These are phyloP conservation scores for Micrastur ruficollis DNA, from an alignment of 2,797 vertebrate species.

Conservation along the genomic window DNA sequence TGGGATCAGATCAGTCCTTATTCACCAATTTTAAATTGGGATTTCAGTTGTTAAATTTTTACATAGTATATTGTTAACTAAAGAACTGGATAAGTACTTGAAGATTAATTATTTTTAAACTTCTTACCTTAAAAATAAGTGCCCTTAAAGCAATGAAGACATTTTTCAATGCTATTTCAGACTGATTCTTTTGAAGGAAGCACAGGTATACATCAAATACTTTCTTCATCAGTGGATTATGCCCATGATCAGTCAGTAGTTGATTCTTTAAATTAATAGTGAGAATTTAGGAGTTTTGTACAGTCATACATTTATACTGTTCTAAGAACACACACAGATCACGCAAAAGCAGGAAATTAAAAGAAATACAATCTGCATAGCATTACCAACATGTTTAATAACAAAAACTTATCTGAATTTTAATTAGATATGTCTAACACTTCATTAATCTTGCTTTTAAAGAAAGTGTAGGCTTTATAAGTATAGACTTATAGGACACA, in stretches of 20 bases:
- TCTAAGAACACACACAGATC: background rate
- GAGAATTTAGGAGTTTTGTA: background rate
- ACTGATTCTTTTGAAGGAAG: constrained; percentile 96
- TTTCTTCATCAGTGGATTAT: constrained; percentile 98
- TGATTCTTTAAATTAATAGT: constrained; percentile 82
- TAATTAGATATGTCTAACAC: background rate
- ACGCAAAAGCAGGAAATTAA: background rate
- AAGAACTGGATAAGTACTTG: background rate
- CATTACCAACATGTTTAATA: background rate
- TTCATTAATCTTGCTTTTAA: background rate
- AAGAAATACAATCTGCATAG: background rate
- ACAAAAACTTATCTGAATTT: background rate
- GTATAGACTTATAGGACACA: background rate
- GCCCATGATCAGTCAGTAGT: constrained; percentile 88
- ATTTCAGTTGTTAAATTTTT: background rate
- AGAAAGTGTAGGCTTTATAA: background rate
- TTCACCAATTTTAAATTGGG: background rate
- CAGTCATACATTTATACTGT: background rate
- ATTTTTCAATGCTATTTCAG: constrained; percentile 90
- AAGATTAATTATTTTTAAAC: background rate
- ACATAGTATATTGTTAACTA: background rate
- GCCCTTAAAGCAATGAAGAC: constrained; percentile 91
- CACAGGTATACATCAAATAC: constrained; percentile 95
- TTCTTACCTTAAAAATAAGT: constrained; percentile 92
- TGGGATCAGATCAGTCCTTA: background rate